Evolutionary conservation across 2,797 vertebrate genomes (phyloP), one percentile per base, ranked within the genome.

Genomic region (Oreochromis mossambicus): DNA sequence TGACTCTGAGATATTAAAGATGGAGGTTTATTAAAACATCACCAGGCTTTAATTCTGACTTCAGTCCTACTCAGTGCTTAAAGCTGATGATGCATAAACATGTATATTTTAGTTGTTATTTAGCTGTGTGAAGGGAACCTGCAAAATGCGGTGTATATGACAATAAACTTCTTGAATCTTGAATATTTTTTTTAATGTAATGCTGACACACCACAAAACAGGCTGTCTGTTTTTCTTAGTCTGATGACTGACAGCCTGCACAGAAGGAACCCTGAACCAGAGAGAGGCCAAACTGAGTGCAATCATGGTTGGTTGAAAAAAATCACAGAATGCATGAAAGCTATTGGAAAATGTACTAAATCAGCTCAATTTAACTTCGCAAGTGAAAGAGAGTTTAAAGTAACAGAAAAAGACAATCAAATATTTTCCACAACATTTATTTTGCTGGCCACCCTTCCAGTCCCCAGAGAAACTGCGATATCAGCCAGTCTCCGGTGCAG

Each of bases 21-120:
- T 38, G 34, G 34, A 38, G 11, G 11, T 38, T 66, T 66, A 66
- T 66, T 66, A 0, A 21, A 63, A 63, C 58, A 61, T 2, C 6
- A 61, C 1, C 17, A n/a, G 32, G n/a, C 0, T 61, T 36, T n/a
- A 12, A 0, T 21, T 21, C 7, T 21, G 11, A 38, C 34, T 38
- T 38, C 36, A 38, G 0, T 5, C 19, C 0, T 21, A 8, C 19
- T 0, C 0, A 13, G 58, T 34, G 32, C 17, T 34, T n/a, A 61
- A 61, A 61, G n/a, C 0, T 0, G 17, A 61, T 36, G 56, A 61
- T 36, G 32, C 29, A 61, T 4, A 61, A 11, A 61, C 56, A 61
- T 61, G 29, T 34, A 61, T 61, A 61, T 0, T 34, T 34, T 11
- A 4, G 29, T 19, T 34, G 29, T 7, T 61, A 34, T 58, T 34